Conservation (phyloP, 1,140 invertebrate genomes). For the Ptiloglossa arizonensis region DNA sequence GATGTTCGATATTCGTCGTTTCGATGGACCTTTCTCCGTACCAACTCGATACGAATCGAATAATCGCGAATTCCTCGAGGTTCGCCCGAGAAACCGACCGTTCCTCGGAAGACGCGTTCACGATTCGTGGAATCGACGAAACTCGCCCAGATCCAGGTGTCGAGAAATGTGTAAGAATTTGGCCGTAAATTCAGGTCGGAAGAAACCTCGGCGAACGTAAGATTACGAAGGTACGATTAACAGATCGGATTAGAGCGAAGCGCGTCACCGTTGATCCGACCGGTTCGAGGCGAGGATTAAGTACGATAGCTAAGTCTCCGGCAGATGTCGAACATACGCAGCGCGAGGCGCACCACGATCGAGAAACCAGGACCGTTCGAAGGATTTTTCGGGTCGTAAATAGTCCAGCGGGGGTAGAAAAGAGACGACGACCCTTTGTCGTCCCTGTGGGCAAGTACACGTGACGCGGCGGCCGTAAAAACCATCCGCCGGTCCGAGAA, state of each 20-base stretch:
- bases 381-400: conserved; percentile 18
- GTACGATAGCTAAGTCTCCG: neutral
- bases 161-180: no score
- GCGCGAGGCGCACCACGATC: neutral
- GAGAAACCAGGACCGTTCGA: no score
- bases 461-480: neutral
- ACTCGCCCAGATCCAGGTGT: no score
- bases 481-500: neutral
- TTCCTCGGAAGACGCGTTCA: no score
- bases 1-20: no score
- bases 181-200: no score
- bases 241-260: neutral
- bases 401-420: neutral
- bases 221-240: neutral
- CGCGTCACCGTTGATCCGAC: neutral
- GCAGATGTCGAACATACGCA: conserved; percentile 7
- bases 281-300: neutral
- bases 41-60: no score
- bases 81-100: no score
- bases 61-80: no score
- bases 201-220: neutral
- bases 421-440: neutral
- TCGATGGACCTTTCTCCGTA: no score
- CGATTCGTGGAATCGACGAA: no score
- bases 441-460: neutral